phyloP scores from a whole-genome alignment of 2,888 invertebrate species.

The Pristionchus entomophagus region DNA sequence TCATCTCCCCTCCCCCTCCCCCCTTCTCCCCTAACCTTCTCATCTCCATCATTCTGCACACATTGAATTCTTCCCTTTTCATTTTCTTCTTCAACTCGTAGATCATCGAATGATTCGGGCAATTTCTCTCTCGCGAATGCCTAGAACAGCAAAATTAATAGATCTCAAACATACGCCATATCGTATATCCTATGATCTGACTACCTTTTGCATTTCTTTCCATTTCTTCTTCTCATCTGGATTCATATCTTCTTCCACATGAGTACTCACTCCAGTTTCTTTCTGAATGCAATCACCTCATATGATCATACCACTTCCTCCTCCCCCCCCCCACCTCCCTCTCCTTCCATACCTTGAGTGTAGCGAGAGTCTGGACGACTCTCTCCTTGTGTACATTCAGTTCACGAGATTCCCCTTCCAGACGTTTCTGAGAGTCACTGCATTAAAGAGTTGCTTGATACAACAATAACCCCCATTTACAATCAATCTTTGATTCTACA shows the following conservation, averaged over 20 bases:
- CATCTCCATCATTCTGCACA: constrained; percentile 44
- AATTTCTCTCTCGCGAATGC: constrained; percentile 11
- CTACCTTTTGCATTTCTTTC: constrained; percentile 53
- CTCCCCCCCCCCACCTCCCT: neutral
- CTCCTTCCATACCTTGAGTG: neutral
- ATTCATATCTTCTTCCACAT: constrained; percentile 49
- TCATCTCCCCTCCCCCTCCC: neutral
- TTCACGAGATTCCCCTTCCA: neutral
- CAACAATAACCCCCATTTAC: too few species aligned
- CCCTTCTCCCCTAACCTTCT: neutral
- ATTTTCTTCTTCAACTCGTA: constrained; percentile 38
- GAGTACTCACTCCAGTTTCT: constrained; percentile 1
- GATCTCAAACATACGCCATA: neutral
- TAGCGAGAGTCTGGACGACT: neutral
- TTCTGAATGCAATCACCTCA: too few species aligned
- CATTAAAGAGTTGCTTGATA: neutral
- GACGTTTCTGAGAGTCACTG: neutral
- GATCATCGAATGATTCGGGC: constrained; percentile 18
- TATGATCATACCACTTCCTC: neutral
- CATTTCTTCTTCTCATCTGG: constrained; percentile 49
- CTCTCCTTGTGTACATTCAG: constrained; percentile 13
- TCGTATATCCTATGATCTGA: too few species aligned
- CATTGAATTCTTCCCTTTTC: constrained; percentile 40
- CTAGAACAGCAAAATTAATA: neutral
- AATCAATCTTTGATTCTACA: neutral